These are phyloP conservation scores for Amitus sp. DNA, from an alignment of 2,888 invertebrate species.

Conservation along the genomic window DNA sequence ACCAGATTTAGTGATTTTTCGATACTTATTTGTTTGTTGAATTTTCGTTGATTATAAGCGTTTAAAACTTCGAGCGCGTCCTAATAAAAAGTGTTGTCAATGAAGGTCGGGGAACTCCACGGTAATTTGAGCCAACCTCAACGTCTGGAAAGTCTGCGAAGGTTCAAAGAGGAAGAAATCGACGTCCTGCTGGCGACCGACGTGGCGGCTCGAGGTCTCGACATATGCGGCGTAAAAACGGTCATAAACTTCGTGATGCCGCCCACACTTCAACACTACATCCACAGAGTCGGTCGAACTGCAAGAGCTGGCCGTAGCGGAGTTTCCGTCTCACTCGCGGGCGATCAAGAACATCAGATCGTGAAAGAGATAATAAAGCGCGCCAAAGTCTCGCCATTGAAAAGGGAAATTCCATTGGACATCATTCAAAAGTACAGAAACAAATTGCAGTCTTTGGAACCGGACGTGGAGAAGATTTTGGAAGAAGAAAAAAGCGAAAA, in stretches of 20 bases:
- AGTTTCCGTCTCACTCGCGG: conserved; percentile 93
- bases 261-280: conserved; percentile 93
- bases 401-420: conserved; percentile 86
- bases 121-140: conserved; percentile 97
- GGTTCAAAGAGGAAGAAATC: conserved; percentile 86
- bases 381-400: conserved; percentile 86
- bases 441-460: conserved; percentile 78
- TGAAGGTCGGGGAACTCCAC: conserved; percentile 85
- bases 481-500: conserved; percentile 87
- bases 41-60: no score
- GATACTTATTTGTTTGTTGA: no score
- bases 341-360: conserved; percentile 89
- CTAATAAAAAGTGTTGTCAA: conserved; percentile 9
- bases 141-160: conserved; percentile 86
- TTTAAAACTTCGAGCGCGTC: no score
- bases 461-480: conserved; percentile 83
- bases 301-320: conserved; percentile 95
- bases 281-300: conserved; percentile 95
- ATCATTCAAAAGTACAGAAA: conserved; percentile 88
- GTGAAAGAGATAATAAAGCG: conserved; percentile 92
- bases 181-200: conserved; percentile 95
- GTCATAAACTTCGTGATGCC: conserved; percentile 98
- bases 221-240: conserved; percentile 96
- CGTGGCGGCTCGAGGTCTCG: conserved; percentile 92
- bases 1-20: no score